These are phyloP conservation scores for Habroteleia sp. DNA, from an alignment of 2,888 invertebrate genomes.

Conservation along the genomic window DNA sequence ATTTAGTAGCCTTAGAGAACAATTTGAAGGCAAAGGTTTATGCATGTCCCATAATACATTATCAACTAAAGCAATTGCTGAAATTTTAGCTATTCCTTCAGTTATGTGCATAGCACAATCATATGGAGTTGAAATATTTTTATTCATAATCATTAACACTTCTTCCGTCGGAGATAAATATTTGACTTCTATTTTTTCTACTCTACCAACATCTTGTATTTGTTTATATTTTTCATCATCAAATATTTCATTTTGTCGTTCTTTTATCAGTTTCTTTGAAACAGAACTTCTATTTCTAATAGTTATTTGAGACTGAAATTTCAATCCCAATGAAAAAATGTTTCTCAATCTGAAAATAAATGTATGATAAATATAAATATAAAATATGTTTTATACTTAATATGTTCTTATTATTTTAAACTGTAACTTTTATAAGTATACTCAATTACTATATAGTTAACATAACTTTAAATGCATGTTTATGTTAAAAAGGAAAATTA, in stretches of 20 bases:
- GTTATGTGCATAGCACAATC: slow-evolving; percentile 87
- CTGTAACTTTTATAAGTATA: too few species aligned
- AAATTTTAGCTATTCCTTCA: slow-evolving; percentile 75
- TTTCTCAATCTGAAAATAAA: slow-evolving; percentile 66
- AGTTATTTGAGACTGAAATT: slow-evolving; percentile 55
- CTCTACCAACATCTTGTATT: slow-evolving; percentile 87
- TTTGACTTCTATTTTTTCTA: slow-evolving; percentile 95
- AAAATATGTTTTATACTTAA: too few species aligned
- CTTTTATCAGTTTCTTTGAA: slow-evolving; percentile 80
- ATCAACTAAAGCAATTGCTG: slow-evolving; percentile 91
- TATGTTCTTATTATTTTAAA: too few species aligned
- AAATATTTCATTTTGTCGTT: slow-evolving; percentile 87
- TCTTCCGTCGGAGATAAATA: slow-evolving; percentile 86
- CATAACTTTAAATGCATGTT: too few species aligned
- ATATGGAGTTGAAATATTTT: slow-evolving; percentile 93
- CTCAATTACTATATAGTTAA: too few species aligned
- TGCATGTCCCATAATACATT: slow-evolving; percentile 96
- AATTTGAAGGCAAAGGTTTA: slow-evolving; percentile 85
- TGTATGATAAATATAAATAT: too few species aligned
- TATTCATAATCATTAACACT: slow-evolving; percentile 93
- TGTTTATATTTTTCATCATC: slow-evolving; percentile 89
- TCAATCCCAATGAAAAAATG: slow-evolving; percentile 61
- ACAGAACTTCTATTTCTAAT: slow-evolving; percentile 63
- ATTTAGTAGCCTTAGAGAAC: slow-evolving; percentile 70
- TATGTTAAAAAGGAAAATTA: too few species aligned